Evolutionary conservation across 2,797 vertebrate species (phyloP).

Genomic region (Halcyon smyrnensis): DNA sequence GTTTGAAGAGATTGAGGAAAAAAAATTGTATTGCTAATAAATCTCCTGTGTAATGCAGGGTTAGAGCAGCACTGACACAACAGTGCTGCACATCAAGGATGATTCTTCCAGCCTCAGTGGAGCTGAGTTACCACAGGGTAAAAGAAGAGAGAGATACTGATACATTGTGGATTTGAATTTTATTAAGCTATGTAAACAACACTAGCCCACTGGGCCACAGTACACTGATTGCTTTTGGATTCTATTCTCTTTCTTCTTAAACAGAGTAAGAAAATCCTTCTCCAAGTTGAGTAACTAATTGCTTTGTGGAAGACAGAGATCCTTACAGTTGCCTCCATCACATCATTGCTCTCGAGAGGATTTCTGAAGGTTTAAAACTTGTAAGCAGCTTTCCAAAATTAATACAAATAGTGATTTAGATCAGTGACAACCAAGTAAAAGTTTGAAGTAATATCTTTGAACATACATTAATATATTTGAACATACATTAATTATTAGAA

Average conservation of each 20-base stretch:
- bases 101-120: background rate
- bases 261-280: background rate
- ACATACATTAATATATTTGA: background rate
- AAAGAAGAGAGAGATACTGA: conserved; percentile 29
- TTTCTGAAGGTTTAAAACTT: background rate
- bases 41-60: background rate
- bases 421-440: background rate
- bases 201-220: background rate
- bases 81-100: background rate
- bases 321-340: background rate
- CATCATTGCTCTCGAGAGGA: background rate
- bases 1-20: background rate
- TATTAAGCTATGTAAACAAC: conserved; percentile 33
- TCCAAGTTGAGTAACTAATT: background rate
- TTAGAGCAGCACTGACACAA: background rate
- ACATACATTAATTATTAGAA: background rate
- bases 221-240: background rate
- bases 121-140: background rate
- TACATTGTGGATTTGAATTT: conserved; percentile 15
- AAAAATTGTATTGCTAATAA: background rate
- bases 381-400: background rate
- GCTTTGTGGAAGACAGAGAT: background rate
- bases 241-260: conserved; percentile 10
- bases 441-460: background rate
- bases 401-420: background rate